A percentile compares a stretch with the other conserved stretches of the same genome.
Evolutionary conservation across 2,797 vertebrate genomes (phyloP).

Genomic region (Sebastes kiyomatsui): DNA sequence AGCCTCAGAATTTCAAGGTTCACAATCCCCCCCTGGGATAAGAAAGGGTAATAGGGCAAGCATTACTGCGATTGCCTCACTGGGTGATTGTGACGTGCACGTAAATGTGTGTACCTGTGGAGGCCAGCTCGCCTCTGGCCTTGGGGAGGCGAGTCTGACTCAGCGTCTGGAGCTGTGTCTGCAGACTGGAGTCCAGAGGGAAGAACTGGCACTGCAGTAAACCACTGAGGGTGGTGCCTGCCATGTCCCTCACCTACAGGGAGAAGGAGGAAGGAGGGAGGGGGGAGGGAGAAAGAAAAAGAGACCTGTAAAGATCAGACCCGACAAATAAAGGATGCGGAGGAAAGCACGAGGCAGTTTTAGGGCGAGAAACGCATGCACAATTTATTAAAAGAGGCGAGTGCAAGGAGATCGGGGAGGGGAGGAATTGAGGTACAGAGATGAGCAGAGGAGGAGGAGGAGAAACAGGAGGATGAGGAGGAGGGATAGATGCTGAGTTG

Average conservation of each 20-base stretch:
- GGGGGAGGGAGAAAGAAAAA: neutral
- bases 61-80: constrained; percentile 66
- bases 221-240: constrained; percentile 94
- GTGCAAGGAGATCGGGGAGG: constrained; percentile 13
- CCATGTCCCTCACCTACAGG: constrained; percentile 95
- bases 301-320: constrained; percentile 25
- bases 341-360: constrained; percentile 33
- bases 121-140: constrained; percentile 90
- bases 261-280: neutral
- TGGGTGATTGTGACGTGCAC: constrained; percentile 38
- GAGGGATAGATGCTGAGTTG: constrained; percentile 45
- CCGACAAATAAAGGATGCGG: constrained; percentile 43
- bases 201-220: constrained; percentile 97
- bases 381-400: constrained; percentile 61
- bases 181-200: constrained; percentile 91
- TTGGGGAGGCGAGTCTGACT: constrained; percentile 95
- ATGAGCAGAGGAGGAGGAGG: constrained; percentile 13
- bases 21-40: constrained; percentile 50
- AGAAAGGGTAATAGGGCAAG: constrained; percentile 69
- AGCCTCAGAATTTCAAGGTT: constrained; percentile 64
- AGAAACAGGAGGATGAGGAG: neutral
- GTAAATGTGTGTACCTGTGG: constrained; percentile 63
- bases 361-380: constrained; percentile 30
- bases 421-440: constrained; percentile 4
- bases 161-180: constrained; percentile 95